Percentiles rank a stretch among this genome's conserved stretches.
These are phyloP conservation scores for Cephus pulcher DNA, from an alignment of 2,888 invertebrate genomes.

Conservation along the genomic window DNA sequence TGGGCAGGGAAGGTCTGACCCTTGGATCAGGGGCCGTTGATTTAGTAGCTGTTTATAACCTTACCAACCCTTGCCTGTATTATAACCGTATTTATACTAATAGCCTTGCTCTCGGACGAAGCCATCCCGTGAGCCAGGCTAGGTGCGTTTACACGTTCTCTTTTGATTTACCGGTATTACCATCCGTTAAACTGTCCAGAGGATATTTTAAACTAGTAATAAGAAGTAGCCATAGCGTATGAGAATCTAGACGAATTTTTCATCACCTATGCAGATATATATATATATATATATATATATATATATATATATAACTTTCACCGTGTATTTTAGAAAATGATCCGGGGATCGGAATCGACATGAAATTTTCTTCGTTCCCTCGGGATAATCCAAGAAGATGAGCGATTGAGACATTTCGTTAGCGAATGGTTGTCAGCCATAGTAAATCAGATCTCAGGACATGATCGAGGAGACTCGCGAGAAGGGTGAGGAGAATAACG, in stretches of 20 bases:
- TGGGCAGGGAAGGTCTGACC: constrained; percentile 16
- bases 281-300: neutral
- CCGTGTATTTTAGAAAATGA: neutral
- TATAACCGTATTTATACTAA: constrained; percentile 65
- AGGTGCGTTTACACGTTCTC: neutral
- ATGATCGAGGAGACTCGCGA: constrained; percentile 6
- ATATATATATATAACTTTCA: neutral
- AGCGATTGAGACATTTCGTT: constrained; percentile 17
- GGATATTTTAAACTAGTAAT: neutral
- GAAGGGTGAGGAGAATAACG: neutral
- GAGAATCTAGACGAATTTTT: neutral
- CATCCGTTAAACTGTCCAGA: constrained; percentile 2
- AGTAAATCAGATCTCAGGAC: constrained; percentile 21
- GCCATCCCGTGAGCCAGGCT: neutral
- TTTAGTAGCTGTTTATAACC: constrained; percentile 64
- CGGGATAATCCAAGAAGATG: neutral
- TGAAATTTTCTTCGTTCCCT: neutral
- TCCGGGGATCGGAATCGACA: neutral
- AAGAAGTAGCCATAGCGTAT: neutral
- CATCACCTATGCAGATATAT: constrained; percentile 2
- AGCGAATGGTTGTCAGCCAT: constrained; percentile 12
- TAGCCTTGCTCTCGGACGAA: constrained; percentile 39
- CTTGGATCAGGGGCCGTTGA: constrained; percentile 46
- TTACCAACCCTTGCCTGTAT: constrained; percentile 54
- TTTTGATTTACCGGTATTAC: constrained; percentile 1